These are phyloP conservation scores for Helicoverpa assulta DNA, from an alignment of 2,888 invertebrate genomes.

Conservation along the genomic window DNA sequence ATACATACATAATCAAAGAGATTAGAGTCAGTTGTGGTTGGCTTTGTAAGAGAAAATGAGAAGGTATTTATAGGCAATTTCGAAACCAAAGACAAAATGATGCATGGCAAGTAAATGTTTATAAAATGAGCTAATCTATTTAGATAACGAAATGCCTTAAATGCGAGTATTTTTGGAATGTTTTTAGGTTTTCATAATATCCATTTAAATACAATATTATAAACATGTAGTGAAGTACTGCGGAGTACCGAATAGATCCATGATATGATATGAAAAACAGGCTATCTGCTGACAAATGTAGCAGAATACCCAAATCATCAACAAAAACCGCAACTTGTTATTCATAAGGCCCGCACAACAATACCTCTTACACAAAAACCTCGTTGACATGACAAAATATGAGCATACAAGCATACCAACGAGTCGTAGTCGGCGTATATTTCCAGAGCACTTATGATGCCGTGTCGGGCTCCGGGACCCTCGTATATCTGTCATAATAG, in stretches of 20 bases:
- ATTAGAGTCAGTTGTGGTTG: not conserved
- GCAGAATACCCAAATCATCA: not conserved
- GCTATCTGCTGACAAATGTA: not conserved
- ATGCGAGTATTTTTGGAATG: too few relatives aligned
- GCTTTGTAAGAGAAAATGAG: not conserved
- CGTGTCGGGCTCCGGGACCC: slow-evolving; percentile 7
- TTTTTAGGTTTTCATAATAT: too few relatives aligned
- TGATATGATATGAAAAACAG: not conserved
- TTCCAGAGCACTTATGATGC: slow-evolving; percentile 1
- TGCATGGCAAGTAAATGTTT: too few relatives aligned
- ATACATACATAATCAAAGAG: not conserved
- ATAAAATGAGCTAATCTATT: too few relatives aligned
- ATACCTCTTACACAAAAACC: not conserved
- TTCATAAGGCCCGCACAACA: not conserved
- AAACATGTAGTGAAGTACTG: too few relatives aligned
- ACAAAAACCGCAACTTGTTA: not conserved
- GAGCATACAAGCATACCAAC: not conserved
- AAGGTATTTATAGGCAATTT: not conserved
- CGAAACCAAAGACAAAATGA: too few relatives aligned
- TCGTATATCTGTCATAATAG: slow-evolving; percentile 55
- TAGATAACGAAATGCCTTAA: too few relatives aligned
- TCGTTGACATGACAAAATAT: not conserved
- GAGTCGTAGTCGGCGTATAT: not conserved
- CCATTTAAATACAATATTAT: too few relatives aligned
- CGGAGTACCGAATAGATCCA: too few relatives aligned